Evolutionary conservation across 2,113 vertebrate genomes (phyloP), one percentile per base, ranked within the genome.

Genomic region (Archocentrus centrarchus): DNA sequence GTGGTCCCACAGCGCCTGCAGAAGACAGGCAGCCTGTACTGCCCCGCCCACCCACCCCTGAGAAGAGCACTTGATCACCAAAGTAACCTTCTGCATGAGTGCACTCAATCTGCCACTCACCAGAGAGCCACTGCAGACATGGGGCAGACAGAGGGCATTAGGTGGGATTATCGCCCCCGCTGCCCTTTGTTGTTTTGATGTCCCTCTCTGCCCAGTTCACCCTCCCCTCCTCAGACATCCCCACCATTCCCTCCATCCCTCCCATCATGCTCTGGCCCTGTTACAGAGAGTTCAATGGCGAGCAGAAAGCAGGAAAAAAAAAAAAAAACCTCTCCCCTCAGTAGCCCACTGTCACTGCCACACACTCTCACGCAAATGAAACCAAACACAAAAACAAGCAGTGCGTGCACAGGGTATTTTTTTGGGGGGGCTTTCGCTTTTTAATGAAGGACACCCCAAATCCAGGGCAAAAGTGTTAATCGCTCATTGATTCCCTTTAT

Each of bases 11-110:
- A 3, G 89, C 1, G 17, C 57, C 68, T 18, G 4, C 64, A 30
- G 79, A 78, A 79, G 91, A 91, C 70, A 75, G 75, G 79, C 79
- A 7, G 85, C 78, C 85, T 7, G 81, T 27, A 5, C 77, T 37
- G 37, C 61, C 84, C 76, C 59, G 24, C 13, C 17, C 50, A 53
- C 79, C 75, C 55, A 14, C 83, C 88, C 85, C 88, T 22, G 80
- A 88, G 85, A 84, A 77, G 77, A 86, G 85, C 83, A 68, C 91
- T 94, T 83, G 81, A 84, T 93, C 88, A 63, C 81, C 85, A 89
- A 92, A 89, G 88, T 89, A 86, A 93, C 92, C 91, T 89, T 92
- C 91, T 87, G 90, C 90, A 92, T 90, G 89, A 91, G 85, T 88
- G 91, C 90, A 85, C 92, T 94, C 93, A 87, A 82, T 90, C 92